phyloP scores from a whole-genome alignment of 1,140 invertebrate genomes.

The honey bee (Apis mellifera) region DNA sequence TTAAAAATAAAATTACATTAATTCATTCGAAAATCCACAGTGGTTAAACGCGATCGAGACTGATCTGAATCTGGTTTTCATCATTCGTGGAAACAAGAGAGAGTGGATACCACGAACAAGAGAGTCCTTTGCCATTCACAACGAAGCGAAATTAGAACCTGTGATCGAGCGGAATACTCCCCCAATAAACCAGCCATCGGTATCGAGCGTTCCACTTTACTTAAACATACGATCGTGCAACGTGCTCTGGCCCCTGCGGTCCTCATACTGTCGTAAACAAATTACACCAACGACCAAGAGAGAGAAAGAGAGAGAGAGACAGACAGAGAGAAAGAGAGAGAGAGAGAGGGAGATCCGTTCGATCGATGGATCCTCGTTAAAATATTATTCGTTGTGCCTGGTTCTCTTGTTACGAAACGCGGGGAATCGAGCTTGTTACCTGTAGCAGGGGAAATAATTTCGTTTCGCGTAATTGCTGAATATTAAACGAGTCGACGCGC shows the following conservation, averaged over 20 bases:
- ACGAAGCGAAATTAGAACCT: background rate
- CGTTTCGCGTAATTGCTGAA: constrained; percentile 39
- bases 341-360: too few species aligned
- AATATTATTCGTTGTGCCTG: constrained; percentile 11
- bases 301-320: too few species aligned
- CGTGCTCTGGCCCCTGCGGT: background rate
- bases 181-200: background rate
- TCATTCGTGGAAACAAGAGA: background rate
- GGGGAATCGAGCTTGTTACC: constrained; percentile 21
- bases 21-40: too few species aligned
- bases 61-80: background rate
- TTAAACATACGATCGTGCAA: background rate
- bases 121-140: background rate
- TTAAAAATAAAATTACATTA: too few species aligned
- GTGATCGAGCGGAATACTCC: background rate
- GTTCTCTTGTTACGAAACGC: constrained; percentile 17
- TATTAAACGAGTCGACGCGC: constrained; percentile 37
- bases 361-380: constrained; percentile 17
- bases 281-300: background rate
- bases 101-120: background rate
- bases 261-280: background rate
- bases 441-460: constrained; percentile 19
- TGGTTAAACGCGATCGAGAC: background rate
- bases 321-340: too few species aligned
- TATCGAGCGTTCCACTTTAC: constrained; percentile 3